Percentiles rank a stretch among this genome's conserved stretches.
Evolutionary conservation across 2,888 invertebrate species (phyloP).

Genomic region (Aplocera efformata): DNA sequence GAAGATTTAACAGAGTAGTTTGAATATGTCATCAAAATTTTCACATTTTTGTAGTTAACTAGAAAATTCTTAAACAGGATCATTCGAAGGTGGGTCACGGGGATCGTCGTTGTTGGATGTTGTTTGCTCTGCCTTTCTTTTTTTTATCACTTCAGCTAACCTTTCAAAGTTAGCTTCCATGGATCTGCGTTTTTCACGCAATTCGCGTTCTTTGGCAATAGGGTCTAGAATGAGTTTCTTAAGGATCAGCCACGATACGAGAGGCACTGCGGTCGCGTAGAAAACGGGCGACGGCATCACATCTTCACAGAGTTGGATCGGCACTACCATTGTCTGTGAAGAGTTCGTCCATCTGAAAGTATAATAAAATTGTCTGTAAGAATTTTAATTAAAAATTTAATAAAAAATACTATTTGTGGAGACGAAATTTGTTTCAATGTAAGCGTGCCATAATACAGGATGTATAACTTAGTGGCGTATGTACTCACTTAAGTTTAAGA

Average conservation of each 20-base stretch:
- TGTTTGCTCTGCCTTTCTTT: no score
- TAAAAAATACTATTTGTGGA: no score
- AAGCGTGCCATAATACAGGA: no score
- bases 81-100: no score
- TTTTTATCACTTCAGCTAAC: no score
- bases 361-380: background rate
- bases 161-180: slow-evolving; percentile 89
- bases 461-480: background rate
- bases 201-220: slow-evolving; percentile 87
- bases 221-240: slow-evolving; percentile 94
- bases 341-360: slow-evolving; percentile 88
- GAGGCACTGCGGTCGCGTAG: slow-evolving; percentile 94
- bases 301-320: slow-evolving; percentile 94
- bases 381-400: no score
- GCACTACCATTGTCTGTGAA: slow-evolving; percentile 92
- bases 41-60: no score
- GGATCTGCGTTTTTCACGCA: slow-evolving; percentile 89
- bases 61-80: no score
- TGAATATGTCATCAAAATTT: no score
- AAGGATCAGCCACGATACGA: slow-evolving; percentile 88
- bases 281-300: slow-evolving; percentile 94
- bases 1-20: no score
- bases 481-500: slow-evolving; percentile 89
- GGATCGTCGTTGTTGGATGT: no score
- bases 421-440: no score